These are phyloP conservation scores for Gavia stellata DNA, from an alignment of 2,113 vertebrate species.

Conservation along the genomic window DNA sequence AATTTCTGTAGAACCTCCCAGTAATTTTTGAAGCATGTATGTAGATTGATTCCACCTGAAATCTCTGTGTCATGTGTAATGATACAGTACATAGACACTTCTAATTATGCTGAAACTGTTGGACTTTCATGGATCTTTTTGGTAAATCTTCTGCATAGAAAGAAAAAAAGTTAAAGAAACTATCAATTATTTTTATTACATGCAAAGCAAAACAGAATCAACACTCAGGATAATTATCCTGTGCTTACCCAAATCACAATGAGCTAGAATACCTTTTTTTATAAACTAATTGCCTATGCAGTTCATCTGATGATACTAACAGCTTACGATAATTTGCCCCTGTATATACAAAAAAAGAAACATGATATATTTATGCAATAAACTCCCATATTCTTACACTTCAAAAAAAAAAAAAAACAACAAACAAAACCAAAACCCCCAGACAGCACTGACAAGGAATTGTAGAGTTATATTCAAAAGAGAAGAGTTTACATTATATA, in stretches of 20 bases:
- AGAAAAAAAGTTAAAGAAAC: neutral
- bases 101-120: neutral
- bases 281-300: neutral
- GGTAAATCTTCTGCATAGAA: neutral
- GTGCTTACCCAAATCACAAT: neutral
- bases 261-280: neutral
- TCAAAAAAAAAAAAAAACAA: neutral
- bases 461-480: neutral
- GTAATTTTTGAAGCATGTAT: neutral
- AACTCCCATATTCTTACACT: neutral
- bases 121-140: neutral
- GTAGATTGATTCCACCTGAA: neutral
- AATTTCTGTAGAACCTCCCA: neutral
- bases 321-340: neutral
- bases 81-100: neutral
- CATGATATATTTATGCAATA: neutral
- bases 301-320: neutral
- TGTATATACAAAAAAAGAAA: neutral
- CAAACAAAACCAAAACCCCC: accelerated
- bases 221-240: neutral
- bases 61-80: neutral
- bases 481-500: neutral
- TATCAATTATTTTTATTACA: neutral
- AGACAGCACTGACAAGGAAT: neutral
- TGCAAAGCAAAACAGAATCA: neutral